phyloP scores from a whole-genome alignment of 2,797 vertebrate species.

The Rhinella marina region DNA sequence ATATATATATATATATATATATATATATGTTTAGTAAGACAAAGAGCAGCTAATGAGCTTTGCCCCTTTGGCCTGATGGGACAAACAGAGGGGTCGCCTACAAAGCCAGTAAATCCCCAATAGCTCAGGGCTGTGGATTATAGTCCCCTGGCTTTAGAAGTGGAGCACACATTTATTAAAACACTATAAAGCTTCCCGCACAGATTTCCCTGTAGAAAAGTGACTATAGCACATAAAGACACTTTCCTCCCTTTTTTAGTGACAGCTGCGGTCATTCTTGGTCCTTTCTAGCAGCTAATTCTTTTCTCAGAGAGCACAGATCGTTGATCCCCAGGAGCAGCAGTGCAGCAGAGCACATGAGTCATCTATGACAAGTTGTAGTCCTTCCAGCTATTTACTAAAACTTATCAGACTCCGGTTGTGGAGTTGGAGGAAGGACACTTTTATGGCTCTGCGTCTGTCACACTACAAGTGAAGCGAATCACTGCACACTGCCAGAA shows the following conservation, averaged over 20 bases:
- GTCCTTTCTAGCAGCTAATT: slow-evolving; percentile 11
- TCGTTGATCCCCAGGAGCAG: neutral
- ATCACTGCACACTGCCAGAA: neutral
- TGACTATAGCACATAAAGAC: neutral
- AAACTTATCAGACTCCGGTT: slow-evolving; percentile 15
- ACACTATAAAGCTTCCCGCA: neutral
- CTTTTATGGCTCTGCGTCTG: neutral
- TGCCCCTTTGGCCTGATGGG: slow-evolving; percentile 15
- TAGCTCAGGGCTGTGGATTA: slow-evolving; percentile 37
- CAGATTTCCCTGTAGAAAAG: neutral
- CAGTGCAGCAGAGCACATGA: neutral
- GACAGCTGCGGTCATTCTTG: neutral
- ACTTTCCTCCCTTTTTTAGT: neutral
- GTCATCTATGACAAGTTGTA: slow-evolving; percentile 46
- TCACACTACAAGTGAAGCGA: neutral
- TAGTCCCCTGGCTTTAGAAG: neutral
- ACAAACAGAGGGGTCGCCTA: slow-evolving; percentile 19
- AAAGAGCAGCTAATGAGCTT: neutral
- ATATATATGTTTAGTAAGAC: neutral
- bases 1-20: neutral
- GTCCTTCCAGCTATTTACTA: slow-evolving; percentile 41
- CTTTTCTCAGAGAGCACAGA: slow-evolving; percentile 8
- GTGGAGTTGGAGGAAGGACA: neutral
- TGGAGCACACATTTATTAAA: slow-evolving; percentile 1
- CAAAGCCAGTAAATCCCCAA: slow-evolving; percentile 45